Conservation (phyloP, 2,113 vertebrate species). For the Phyllostomus discolor region DNA sequence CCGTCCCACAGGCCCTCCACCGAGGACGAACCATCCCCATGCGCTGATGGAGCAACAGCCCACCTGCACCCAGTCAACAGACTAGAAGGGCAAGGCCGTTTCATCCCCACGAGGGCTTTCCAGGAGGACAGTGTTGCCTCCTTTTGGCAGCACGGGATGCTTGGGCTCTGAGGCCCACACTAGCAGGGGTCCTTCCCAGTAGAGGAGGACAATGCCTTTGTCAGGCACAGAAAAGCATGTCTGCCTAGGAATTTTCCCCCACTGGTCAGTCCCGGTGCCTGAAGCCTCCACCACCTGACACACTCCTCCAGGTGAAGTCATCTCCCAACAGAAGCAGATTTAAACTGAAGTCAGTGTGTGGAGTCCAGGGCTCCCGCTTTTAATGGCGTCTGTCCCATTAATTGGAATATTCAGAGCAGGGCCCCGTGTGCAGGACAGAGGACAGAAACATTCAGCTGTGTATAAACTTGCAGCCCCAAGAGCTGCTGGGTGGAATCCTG, state of each 20-base stretch:
- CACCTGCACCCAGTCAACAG: not conserved
- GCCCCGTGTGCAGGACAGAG: not conserved
- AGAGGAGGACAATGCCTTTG: rapidly evolving
- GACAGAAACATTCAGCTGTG: not conserved
- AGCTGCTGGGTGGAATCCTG: not conserved
- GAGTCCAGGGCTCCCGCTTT: not conserved
- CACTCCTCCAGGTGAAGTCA: not conserved
- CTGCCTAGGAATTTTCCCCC: not conserved
- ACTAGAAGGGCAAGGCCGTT: too few relatives aligned
- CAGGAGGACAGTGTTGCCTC: not conserved
- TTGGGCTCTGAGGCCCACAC: not conserved
- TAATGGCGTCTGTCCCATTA: not conserved
- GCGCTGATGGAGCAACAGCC: not conserved
- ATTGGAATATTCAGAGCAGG: not conserved
- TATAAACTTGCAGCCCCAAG: not conserved
- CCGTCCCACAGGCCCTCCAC: not conserved
- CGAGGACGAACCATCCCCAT: not conserved
- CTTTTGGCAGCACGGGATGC: not conserved
- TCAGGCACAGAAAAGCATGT: not conserved
- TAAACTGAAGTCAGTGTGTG: not conserved
- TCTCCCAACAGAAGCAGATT: not conserved
- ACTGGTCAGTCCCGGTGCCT: not conserved
- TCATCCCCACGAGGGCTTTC: not conserved
- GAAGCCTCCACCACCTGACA: not conserved
- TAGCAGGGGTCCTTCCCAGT: not conserved